Evolutionary conservation across 2,797 vertebrate genomes (phyloP).

Genomic region (Phylloscopus collybita): DNA sequence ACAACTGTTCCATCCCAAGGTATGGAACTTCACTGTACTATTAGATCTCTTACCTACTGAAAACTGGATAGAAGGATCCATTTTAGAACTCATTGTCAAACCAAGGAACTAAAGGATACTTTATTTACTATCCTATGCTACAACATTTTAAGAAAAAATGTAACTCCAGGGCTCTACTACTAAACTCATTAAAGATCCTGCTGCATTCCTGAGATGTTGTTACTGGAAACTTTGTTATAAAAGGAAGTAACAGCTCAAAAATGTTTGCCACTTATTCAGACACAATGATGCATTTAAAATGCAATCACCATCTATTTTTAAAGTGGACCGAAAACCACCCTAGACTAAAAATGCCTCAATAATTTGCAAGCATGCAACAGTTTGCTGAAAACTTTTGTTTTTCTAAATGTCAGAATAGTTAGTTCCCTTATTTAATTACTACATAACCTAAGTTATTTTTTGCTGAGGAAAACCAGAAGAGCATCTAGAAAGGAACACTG

Average conservation of each 20-base stretch:
- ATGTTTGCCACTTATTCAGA: background rate
- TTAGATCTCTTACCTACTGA: background rate
- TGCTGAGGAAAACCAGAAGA: background rate
- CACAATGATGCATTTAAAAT: background rate
- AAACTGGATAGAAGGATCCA: background rate
- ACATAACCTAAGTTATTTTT: background rate
- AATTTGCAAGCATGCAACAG: background rate
- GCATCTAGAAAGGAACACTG: background rate
- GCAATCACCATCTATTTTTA: background rate
- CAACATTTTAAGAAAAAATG: rapidly evolving
- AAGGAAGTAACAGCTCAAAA: background rate
- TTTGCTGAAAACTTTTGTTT: background rate
- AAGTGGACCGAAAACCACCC: background rate
- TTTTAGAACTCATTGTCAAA: background rate
- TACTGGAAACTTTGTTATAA: background rate
- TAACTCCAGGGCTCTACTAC: background rate
- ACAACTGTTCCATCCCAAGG: background rate
- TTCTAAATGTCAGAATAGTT: background rate
- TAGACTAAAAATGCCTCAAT: background rate
- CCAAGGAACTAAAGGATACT: background rate
- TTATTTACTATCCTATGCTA: background rate
- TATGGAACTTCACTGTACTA: background rate
- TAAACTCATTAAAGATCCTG: background rate
- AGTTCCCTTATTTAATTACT: background rate
- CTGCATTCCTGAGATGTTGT: background rate